Percentiles rank a stretch among this genome's conserved stretches.
Evolutionary conservation across 2,113 vertebrate species (phyloP).

Genomic region (Zosterops borbonicus): DNA sequence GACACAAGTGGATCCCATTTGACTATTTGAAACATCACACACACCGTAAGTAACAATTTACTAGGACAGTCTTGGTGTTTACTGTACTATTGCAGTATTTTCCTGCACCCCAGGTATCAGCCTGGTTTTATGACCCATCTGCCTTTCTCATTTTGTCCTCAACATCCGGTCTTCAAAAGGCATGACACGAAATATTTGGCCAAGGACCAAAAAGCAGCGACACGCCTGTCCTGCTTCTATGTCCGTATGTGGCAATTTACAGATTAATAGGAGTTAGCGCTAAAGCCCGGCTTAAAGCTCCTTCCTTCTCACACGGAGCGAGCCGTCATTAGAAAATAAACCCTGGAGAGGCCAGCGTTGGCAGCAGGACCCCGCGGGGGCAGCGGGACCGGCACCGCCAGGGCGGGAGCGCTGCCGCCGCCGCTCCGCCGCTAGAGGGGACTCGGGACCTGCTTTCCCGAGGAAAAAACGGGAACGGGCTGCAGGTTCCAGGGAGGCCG

Average conservation of each 20-base stretch:
- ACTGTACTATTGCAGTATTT: not conserved
- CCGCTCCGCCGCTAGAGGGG: slow-evolving; percentile 32
- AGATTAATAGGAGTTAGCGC: not conserved
- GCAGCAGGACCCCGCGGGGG: not conserved
- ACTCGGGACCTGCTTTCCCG: not conserved
- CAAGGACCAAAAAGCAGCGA: not conserved
- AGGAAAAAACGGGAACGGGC: not conserved
- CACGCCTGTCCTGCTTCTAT: not conserved
- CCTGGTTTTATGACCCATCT: not conserved
- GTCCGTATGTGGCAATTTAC: not conserved
- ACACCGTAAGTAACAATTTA: not conserved
- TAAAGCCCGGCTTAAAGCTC: not conserved
- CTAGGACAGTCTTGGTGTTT: not conserved
- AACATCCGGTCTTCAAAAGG: not conserved
- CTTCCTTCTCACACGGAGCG: not conserved
- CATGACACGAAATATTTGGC: rapidly evolving
- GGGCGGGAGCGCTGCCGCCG: not conserved
- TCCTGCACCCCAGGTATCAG: not conserved
- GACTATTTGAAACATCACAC: not conserved
- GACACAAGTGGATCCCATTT: not conserved
- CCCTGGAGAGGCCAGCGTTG: not conserved
- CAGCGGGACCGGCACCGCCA: not conserved
- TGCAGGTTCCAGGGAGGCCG: not conserved
- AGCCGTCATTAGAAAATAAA: not conserved
- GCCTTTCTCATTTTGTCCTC: not conserved